Percentiles rank a stretch among this genome's conserved stretches.
Evolutionary conservation across 2,888 invertebrate species (phyloP).

Genomic region (Rotaria sp.): DNA sequence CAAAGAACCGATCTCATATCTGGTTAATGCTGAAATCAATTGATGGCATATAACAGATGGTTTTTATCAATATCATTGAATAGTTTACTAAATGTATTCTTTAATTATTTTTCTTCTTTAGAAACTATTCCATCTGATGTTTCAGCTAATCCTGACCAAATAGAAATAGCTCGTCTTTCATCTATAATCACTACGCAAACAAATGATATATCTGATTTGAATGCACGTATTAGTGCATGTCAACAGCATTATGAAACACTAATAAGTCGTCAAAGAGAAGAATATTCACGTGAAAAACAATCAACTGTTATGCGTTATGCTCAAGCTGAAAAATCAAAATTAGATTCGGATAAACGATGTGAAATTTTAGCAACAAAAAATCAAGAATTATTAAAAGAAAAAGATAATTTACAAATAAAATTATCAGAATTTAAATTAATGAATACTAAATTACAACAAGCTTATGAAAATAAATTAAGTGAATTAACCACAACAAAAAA

Average conservation of each 20-base stretch:
- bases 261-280: not conserved
- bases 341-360: conserved; percentile 25
- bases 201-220: not conserved
- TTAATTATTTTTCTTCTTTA: not conserved
- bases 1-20: too few relatives aligned
- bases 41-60: too few relatives aligned
- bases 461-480: not conserved
- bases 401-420: not conserved
- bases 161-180: not conserved
- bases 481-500: not conserved
- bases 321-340: not conserved
- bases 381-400: not conserved
- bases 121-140: not conserved
- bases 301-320: not conserved
- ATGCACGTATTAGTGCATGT: not conserved
- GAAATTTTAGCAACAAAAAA: not conserved
- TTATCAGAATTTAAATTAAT: conserved; percentile 23
- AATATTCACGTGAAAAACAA: conserved; percentile 15
- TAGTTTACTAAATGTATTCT: too few relatives aligned
- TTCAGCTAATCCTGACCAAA: not conserved
- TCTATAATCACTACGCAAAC: not conserved
- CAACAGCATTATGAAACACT: not conserved
- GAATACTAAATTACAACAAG: conserved; percentile 1
- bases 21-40: too few relatives aligned
- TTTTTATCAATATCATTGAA: too few relatives aligned